Conservation (phyloP, 2,797 vertebrate species). For the Peromyscus melanophrys region DNA sequence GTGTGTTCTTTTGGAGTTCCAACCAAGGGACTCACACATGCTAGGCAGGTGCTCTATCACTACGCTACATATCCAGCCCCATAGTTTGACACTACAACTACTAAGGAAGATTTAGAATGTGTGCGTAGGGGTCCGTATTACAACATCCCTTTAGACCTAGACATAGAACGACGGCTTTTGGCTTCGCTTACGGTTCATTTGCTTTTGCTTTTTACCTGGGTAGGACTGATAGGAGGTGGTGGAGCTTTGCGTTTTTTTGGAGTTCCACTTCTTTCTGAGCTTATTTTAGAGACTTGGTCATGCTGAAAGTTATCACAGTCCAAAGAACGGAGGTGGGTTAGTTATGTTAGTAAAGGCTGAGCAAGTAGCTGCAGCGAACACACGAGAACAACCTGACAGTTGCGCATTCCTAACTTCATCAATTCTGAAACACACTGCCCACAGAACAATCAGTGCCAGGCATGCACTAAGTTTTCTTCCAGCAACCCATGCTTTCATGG, state of each 20-base stretch:
- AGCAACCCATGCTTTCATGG: constrained; percentile 87
- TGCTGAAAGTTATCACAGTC: constrained; percentile 94
- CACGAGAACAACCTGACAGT: constrained; percentile 84
- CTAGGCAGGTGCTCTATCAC: not conserved
- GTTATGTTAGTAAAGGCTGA: constrained; percentile 92
- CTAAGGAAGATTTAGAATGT: not conserved
- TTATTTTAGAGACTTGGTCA: constrained; percentile 98
- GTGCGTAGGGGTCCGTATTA: not conserved
- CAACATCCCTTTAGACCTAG: not conserved
- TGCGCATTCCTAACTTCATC: constrained; percentile 79
- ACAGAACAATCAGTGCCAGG: constrained; percentile 69
- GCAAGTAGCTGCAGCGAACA: constrained; percentile 83
- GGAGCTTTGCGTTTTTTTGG: constrained; percentile 99
- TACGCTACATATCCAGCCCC: not conserved
- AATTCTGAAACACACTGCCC: constrained; percentile 42
- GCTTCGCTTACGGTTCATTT: not conserved
- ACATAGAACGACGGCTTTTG: constrained; percentile 26
- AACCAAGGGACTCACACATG: not conserved
- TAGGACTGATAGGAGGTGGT: constrained; percentile 98
- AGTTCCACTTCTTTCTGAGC: constrained; percentile 98
- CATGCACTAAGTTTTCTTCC: constrained; percentile 79
- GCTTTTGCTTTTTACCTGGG: constrained; percentile 94
- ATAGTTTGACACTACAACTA: constrained; percentile 23
- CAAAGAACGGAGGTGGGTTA: constrained; percentile 92
- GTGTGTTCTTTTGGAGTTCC: not conserved